These are phyloP conservation scores for Nematostella vectensis DNA, from an alignment of 92 coral and sea anemone species.

Conservation along the genomic window DNA sequence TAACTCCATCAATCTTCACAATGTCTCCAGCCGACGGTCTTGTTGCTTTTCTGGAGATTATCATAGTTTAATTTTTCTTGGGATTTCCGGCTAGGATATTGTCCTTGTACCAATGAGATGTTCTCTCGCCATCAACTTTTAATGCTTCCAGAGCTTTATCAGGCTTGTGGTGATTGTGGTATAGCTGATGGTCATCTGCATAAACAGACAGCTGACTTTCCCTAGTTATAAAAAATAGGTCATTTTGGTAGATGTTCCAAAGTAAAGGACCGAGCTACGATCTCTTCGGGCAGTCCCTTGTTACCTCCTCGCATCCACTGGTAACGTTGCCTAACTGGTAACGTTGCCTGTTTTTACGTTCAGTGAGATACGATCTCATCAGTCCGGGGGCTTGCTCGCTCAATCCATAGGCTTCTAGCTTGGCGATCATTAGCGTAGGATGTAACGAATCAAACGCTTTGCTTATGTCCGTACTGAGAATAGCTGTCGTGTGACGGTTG, in stretches of 20 bases:
- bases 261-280: slow-evolving; percentile 43
- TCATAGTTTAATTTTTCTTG: slow-evolving; percentile 40
- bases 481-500: slow-evolving; percentile 14
- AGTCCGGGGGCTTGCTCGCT: slow-evolving; percentile 10
- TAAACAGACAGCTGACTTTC: slow-evolving; percentile 38
- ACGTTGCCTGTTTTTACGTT: slow-evolving; percentile 21
- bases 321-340: slow-evolving; percentile 17
- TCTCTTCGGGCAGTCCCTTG: slow-evolving; percentile 48
- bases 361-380: slow-evolving; percentile 29
- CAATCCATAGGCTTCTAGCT: slow-evolving; percentile 42
- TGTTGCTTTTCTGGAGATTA: too few species aligned
- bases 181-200: slow-evolving; percentile 58
- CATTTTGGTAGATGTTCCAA: slow-evolving; percentile 51
- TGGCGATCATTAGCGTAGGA: slow-evolving; percentile 34
- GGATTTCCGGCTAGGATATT: slow-evolving; percentile 40
- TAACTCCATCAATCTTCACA: too few species aligned
- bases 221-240: slow-evolving; percentile 37
- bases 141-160: slow-evolving; percentile 7
- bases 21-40: too few species aligned
- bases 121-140: slow-evolving; percentile 19
- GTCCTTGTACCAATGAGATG: slow-evolving; percentile 30
- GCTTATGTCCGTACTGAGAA: slow-evolving; percentile 33
- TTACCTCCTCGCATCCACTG: slow-evolving; percentile 19
- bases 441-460: slow-evolving; percentile 58
- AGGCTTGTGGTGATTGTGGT: slow-evolving; percentile 16